Conservation (phyloP, 2,888 invertebrate genomes). For the Mesodorylaimus sp. region DNA sequence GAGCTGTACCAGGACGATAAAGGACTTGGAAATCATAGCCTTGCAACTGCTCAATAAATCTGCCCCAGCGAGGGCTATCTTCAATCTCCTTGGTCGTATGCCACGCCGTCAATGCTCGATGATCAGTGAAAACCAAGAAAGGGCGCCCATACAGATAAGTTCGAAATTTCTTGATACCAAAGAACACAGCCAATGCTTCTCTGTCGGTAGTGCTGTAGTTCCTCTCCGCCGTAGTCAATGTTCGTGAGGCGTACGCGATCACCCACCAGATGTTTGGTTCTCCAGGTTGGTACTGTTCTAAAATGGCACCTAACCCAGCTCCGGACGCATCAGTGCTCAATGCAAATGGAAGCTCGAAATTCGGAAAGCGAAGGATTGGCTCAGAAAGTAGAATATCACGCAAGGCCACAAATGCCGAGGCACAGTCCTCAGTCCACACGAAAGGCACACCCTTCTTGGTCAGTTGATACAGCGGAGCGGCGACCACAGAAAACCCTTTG, state of each 20-base stretch:
- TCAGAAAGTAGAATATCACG: not conserved
- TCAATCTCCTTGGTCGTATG: no score
- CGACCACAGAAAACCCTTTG: not conserved
- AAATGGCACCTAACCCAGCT: not conserved
- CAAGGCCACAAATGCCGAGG: not conserved
- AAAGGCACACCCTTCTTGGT: not conserved
- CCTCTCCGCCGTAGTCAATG: conserved; percentile 7
- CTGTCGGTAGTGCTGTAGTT: conserved; percentile 12
- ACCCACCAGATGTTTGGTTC: no score
- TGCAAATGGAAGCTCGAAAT: not conserved
- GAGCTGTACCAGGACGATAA: not conserved
- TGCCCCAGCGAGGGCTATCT: no score
- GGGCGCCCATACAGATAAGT: conserved; percentile 1
- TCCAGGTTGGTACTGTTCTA: not conserved
- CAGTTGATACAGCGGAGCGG: not conserved
- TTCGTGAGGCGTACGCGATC: conserved; percentile 11
- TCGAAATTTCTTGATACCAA: conserved; percentile 10
- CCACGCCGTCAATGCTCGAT: no score
- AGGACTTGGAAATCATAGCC: not conserved
- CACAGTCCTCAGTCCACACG: not conserved
- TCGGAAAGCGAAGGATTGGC: not conserved
- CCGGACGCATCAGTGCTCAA: not conserved
- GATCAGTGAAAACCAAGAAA: conserved; percentile 7
- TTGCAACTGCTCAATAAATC: no score
- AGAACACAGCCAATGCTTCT: conserved; percentile 12